Evolutionary conservation across 2,888 invertebrate species (phyloP), one percentile per base, ranked within the genome.

Genomic region (Hirtodrosophila trivittata): DNA sequence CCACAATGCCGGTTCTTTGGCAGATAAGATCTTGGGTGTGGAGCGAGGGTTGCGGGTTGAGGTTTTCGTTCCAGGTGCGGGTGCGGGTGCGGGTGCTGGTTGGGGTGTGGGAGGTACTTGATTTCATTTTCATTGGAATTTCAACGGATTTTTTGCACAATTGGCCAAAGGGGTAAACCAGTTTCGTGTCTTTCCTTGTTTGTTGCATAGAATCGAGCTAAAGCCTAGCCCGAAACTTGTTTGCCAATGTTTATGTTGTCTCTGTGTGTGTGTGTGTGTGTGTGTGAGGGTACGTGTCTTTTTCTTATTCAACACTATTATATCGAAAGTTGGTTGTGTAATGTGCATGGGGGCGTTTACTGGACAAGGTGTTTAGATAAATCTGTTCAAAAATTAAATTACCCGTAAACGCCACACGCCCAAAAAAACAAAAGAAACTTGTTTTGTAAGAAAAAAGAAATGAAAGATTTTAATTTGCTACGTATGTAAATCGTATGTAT

Each of bases 141-240:
- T 73, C 33, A 32, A 18, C 16, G 8, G 2, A 16, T 26, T 45
- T 76, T 75, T 87, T 86, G 60, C 83, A 84, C 67, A 73, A 66
- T 82, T 80, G 58, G 68, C 72, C 63, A 68, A 64, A 46, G 32
- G 32, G 16, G 43, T 21, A 63, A 83, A 87, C 82, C 66, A 50
- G 87, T 83, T 82, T 85, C 37, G 41, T 52, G 68, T 73, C 74
- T 83, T 85, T 82, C 86, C 87, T 78, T 75, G 80, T 85, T 82
- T 62, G 82, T 56, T 72, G 54, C 74, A 75, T 70, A 86, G 85
- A 80, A 86, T 86, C 63, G 38, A 46, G 58, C 45, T 47, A 30
- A 39, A 60, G 57, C 54, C 49, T 50, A 39, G 38, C 58, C 33
- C 42, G 47, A 75, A 84, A 84, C 80, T 42, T 50, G 86, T 80